A percentile compares a stretch with the other conserved stretches of the same genome.
These are phyloP conservation scores for Peromyscus nudipes DNA, from an alignment of 2,797 vertebrate genomes.

Conservation along the genomic window DNA sequence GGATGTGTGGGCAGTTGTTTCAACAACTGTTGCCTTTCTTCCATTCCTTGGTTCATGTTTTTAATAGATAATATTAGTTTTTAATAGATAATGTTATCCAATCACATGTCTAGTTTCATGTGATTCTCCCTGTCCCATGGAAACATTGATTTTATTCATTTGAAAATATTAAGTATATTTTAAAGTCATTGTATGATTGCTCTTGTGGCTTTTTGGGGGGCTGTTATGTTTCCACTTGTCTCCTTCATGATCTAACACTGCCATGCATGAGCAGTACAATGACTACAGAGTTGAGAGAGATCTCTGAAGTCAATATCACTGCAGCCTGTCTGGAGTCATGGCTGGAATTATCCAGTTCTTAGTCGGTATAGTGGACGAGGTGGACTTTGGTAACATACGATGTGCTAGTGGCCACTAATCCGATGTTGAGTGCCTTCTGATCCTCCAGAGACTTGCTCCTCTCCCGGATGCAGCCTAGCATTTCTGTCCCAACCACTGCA, in stretches of 20 bases:
- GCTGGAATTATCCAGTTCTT: background rate
- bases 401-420: background rate
- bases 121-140: background rate
- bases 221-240: background rate
- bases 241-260: too few species aligned
- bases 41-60: background rate
- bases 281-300: background rate
- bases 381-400: background rate
- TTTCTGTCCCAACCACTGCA: background rate
- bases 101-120: background rate
- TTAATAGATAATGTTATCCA: background rate
- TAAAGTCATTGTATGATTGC: background rate
- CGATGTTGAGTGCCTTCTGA: background rate
- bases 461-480: background rate
- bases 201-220: background rate
- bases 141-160: background rate
- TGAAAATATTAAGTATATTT: background rate
- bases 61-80: background rate
- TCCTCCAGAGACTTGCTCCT: background rate
- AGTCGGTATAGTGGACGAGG: background rate
- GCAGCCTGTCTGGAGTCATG: background rate
- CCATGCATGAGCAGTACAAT: background rate
- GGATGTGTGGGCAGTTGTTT: background rate
- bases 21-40: background rate
- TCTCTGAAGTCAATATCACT: background rate